A percentile compares a stretch with the other conserved stretches of the same genome.
Evolutionary conservation across 2,113 vertebrate genomes (phyloP).

Genomic region (Fukomys damarensis): DNA sequence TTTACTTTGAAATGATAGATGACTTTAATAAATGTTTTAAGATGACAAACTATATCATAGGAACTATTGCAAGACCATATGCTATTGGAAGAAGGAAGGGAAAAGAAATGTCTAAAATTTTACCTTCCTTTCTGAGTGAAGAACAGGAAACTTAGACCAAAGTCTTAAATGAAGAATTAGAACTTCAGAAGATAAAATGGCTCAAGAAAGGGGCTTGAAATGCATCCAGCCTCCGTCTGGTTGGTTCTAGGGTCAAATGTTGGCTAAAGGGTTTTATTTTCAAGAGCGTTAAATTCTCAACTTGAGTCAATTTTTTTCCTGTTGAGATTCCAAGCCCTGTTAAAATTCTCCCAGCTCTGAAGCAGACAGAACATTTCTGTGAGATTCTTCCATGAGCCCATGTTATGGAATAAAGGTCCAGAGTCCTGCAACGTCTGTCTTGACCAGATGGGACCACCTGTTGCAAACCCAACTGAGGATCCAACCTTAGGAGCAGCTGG

Average conservation of each 20-base stretch:
- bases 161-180: neutral
- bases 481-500: neutral
- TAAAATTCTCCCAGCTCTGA: neutral
- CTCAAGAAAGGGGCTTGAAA: neutral
- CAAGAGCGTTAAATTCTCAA: neutral
- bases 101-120: neutral
- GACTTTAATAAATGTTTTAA: neutral
- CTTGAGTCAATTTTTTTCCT: neutral
- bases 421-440: fast-evolving
- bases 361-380: neutral
- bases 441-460: neutral
- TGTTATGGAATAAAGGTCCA: fast-evolving
- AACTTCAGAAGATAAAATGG: neutral
- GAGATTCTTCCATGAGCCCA: neutral
- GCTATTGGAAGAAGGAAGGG: neutral
- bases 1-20: neutral
- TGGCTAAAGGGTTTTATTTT: neutral
- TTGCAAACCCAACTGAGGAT: neutral
- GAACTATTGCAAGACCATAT: neutral
- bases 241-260: too few species aligned
- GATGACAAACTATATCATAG: neutral
- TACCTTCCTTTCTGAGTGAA: neutral
- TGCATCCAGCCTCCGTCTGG: neutral
- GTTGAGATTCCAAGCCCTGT: neutral
- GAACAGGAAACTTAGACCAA: neutral